phyloP scores from a whole-genome alignment of 2,888 invertebrate species.

The Flexamia atlantica region DNA sequence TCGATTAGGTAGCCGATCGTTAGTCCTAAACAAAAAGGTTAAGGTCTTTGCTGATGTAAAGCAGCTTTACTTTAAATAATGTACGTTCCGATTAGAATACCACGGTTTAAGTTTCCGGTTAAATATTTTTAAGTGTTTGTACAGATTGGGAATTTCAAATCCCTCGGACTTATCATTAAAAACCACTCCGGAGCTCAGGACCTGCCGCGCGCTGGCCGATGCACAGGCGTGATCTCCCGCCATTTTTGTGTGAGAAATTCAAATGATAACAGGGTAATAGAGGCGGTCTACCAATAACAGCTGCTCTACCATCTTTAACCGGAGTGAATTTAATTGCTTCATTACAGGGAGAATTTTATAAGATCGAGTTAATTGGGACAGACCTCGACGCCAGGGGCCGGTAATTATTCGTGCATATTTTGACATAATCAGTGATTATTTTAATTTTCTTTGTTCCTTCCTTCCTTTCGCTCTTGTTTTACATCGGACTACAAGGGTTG shows the following conservation, averaged over 20 bases:
- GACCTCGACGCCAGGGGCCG: conserved; percentile 20
- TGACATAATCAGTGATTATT: conserved; percentile 46
- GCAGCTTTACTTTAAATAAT: too few species aligned
- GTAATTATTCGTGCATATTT: conserved; percentile 48
- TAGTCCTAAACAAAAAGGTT: neutral
- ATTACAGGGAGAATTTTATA: conserved; percentile 48
- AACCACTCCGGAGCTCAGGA: too few species aligned
- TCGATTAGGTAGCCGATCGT: neutral
- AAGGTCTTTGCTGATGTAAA: too few species aligned
- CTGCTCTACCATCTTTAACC: conserved; percentile 5
- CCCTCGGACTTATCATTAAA: too few species aligned
- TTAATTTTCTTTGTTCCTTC: conserved; percentile 20
- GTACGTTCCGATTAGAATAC: too few species aligned
- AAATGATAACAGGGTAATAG: conserved; percentile 38
- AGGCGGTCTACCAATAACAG: neutral
- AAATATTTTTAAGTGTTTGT: too few species aligned
- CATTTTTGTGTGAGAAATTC: conserved; percentile 39
- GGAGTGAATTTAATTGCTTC: conserved; percentile 49
- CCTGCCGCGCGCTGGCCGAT: too few species aligned
- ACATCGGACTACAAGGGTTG: conserved; percentile 22
- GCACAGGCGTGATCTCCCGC: conserved; percentile 10
- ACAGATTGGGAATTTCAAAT: too few species aligned
- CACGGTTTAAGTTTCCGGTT: too few species aligned
- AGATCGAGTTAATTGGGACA: conserved; percentile 36
- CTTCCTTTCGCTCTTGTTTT: conserved; percentile 11